Evolutionary conservation across 2,113 vertebrate species (phyloP).

Genomic region (Morone chrysops): DNA sequence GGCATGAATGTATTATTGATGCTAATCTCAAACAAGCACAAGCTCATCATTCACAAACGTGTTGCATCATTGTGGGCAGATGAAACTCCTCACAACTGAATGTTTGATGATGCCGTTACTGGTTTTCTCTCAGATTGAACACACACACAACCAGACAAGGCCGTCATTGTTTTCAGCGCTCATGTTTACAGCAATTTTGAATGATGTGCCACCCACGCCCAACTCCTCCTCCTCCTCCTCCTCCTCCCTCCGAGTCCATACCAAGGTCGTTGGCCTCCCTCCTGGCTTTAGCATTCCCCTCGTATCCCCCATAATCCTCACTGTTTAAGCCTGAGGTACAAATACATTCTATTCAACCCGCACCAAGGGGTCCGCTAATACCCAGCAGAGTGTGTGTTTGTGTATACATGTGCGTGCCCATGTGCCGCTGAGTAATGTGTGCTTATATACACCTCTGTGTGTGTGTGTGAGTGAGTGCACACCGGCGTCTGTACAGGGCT

Average conservation of each 20-base stretch:
- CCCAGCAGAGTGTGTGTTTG: constrained; percentile 63
- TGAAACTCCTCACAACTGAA: constrained; percentile 20
- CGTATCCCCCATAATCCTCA: constrained; percentile 79
- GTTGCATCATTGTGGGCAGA: constrained; percentile 29
- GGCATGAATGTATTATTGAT: constrained; percentile 29
- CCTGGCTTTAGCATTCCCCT: constrained; percentile 80
- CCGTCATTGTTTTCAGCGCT: constrained; percentile 30
- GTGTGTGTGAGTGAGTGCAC: constrained; percentile 17
- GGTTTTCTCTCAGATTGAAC: not conserved
- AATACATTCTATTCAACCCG: constrained; percentile 80
- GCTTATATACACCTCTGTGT: constrained; percentile 60
- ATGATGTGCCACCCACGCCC: constrained; percentile 52
- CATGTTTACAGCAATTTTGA: constrained; percentile 50
- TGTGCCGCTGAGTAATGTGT: constrained; percentile 56
- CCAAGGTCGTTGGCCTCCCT: constrained; percentile 81
- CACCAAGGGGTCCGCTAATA: constrained; percentile 75
- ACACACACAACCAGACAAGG: constrained; percentile 6
- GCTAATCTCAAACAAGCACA: constrained; percentile 33
- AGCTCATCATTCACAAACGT: constrained; percentile 26
- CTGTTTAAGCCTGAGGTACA: constrained; percentile 81
- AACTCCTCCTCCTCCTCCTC: constrained; percentile 37
- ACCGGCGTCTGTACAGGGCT: constrained; percentile 54
- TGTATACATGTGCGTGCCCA: constrained; percentile 49
- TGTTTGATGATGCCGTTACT: not conserved
- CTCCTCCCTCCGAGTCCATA: constrained; percentile 38